Conservation (phyloP, 2,797 vertebrate genomes). For the Triplophysa yarkandensis region DNA sequence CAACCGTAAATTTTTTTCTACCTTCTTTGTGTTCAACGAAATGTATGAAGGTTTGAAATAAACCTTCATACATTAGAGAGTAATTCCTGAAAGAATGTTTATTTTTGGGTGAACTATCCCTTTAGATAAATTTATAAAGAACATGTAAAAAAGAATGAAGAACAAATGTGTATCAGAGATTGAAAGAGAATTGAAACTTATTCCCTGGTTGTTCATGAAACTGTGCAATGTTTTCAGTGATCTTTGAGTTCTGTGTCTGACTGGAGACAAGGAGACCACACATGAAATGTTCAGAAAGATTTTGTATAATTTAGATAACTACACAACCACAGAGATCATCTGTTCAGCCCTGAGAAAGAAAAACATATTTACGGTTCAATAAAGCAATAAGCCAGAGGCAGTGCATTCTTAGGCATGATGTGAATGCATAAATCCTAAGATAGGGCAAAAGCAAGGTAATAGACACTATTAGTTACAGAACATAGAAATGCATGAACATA, state of each 20-base stretch:
- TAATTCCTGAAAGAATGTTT: no score
- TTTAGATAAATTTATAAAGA: not conserved
- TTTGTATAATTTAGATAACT: conserved; percentile 8
- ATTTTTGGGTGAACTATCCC: no score
- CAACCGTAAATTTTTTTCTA: no score
- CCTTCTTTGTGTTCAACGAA: no score
- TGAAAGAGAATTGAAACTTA: not conserved
- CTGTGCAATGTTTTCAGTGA: not conserved
- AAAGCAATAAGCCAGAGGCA: conserved; percentile 3
- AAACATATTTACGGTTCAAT: not conserved
- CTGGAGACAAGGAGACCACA: conserved; percentile 4
- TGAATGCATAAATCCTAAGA: not conserved
- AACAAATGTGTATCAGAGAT: not conserved
- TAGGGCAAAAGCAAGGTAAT: not conserved
- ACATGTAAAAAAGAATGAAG: not conserved
- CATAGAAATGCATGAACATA: not conserved
- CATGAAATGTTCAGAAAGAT: conserved; percentile 6
- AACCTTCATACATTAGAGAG: no score
- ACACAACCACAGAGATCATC: not conserved
- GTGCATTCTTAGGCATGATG: not conserved
- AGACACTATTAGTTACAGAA: not conserved
- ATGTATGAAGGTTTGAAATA: no score
- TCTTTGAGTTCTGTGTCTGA: not conserved
- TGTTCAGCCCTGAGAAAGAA: not conserved
- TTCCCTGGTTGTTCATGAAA: not conserved